Evolutionary conservation across 2,797 vertebrate genomes (phyloP), one percentile per base, ranked within the genome.

Genomic region (Perdix hodgsoniae): DNA sequence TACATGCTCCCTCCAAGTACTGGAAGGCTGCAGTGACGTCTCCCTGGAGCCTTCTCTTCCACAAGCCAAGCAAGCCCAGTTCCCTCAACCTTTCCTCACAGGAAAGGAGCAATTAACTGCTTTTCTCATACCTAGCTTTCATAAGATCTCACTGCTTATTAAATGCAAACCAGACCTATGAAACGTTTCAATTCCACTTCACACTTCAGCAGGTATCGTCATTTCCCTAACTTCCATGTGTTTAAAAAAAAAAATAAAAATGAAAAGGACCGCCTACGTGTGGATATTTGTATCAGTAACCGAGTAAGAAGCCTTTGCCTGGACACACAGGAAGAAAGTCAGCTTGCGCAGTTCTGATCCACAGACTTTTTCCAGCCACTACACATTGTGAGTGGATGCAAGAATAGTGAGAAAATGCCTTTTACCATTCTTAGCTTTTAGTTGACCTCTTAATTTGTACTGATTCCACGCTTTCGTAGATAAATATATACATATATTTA

Each of bases 51-150:
- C 21, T 47, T 47, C 45, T 47, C 45, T 23, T 47, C 45, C 23
- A 1, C 6, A 12, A 47, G 45, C 45, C 11, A 47, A 23, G 11
- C 21, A 47, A 47, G 22, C 45, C 45, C 45, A 23, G 45, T 47
- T 47, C 45, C 45, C 45, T 47, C 45, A 47, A 47, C 21, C 21
- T 47, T 45, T 47, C 10, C 45, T 47, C 26, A 15, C 29, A 59
- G 23, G 39, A 78, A 87, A 56, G 5, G 4, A n/a, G 40, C 2
- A 2, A 8, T 40, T 16, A 27, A 60, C 2, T 0, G 0, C 35
- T 90, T 45, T 79, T 40, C 56, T 52, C 8, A 13, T 3, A 60
- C 1, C 8, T 83, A 19, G 24, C n/a, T 86, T 84, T 76, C 49
- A 42, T 76, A 64, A 57, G 42, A 64, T 44, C 22, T 71, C 15